Evolutionary conservation across 1,140 invertebrate genomes (phyloP).

Genomic region (Trachelipus rathkii): DNA sequence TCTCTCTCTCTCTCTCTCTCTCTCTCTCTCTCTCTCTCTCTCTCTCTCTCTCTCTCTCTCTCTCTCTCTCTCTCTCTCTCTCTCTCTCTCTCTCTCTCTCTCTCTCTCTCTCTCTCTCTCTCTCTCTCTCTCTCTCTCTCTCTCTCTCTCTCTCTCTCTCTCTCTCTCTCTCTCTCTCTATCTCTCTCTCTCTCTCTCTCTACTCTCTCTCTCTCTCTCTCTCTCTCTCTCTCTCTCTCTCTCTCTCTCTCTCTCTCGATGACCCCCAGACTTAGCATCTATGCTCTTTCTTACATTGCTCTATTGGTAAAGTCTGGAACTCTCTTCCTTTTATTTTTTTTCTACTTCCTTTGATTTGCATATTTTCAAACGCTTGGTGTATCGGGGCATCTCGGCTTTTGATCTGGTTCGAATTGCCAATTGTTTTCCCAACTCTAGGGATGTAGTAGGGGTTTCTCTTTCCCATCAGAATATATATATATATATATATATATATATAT

Average conservation of each 20-base stretch:
- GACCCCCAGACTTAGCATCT: neutral
- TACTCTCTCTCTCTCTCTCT: neutral
- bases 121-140: neutral
- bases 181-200: neutral
- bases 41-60: neutral
- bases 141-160: neutral
- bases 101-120: neutral
- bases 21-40: too few relatives aligned
- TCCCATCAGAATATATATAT: neutral
- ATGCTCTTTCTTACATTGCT: neutral
- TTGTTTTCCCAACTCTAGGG: too few relatives aligned
- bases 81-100: too few relatives aligned
- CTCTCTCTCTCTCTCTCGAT: neutral
- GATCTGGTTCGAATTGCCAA: too few relatives aligned
- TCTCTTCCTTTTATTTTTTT: neutral
- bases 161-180: neutral
- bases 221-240: neutral
- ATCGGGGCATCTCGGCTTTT: neutral
- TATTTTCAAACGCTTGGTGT: neutral
- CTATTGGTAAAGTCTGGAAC: neutral
- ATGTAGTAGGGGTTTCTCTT: neutral
- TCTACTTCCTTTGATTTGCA: neutral
- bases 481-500: conserved; percentile 15
- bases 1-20: neutral
- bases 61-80: neutral